Evolutionary conservation across 1,140 invertebrate species (phyloP).

Genomic region (Macrobrachium rosenbergii): DNA sequence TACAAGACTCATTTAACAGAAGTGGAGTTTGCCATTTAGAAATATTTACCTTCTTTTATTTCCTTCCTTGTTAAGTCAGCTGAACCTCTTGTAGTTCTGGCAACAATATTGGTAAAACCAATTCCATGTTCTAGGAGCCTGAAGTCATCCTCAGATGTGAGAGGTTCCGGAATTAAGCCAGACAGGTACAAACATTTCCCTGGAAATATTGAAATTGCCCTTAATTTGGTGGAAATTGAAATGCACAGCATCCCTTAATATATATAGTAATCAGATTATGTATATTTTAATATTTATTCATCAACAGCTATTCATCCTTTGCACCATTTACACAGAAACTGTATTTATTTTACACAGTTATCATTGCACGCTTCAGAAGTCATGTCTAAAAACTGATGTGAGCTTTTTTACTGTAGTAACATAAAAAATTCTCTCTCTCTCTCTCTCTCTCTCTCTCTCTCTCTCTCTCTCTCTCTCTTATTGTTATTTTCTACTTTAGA

Average conservation of each 20-base stretch:
- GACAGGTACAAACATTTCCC: slow-evolving; percentile 96
- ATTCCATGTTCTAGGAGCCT: slow-evolving; percentile 94
- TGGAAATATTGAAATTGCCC: slow-evolving; percentile 70
- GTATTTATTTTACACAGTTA: too few relatives aligned
- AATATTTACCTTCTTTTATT: slow-evolving; percentile 87
- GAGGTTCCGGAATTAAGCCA: slow-evolving; percentile 92
- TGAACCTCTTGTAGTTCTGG: slow-evolving; percentile 93
- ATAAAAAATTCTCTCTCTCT: too few relatives aligned
- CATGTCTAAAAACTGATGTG: too few relatives aligned
- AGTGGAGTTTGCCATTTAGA: not conserved
- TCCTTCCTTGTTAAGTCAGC: slow-evolving; percentile 96
- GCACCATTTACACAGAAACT: too few relatives aligned
- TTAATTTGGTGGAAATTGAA: too few relatives aligned
- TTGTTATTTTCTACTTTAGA: not conserved
- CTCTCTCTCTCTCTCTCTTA: not conserved
- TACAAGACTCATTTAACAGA: not conserved
- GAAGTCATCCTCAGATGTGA: slow-evolving; percentile 96
- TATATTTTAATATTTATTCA: too few relatives aligned
- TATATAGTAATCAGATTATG: too few relatives aligned
- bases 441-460: too few relatives aligned
- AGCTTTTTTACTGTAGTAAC: too few relatives aligned
- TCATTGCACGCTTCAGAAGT: too few relatives aligned
- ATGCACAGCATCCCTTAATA: too few relatives aligned
- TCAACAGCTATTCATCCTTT: too few relatives aligned
- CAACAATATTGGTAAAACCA: slow-evolving; percentile 98